Conservation (phyloP, 2,797 vertebrate genomes). For the Coluber constrictor region DNA sequence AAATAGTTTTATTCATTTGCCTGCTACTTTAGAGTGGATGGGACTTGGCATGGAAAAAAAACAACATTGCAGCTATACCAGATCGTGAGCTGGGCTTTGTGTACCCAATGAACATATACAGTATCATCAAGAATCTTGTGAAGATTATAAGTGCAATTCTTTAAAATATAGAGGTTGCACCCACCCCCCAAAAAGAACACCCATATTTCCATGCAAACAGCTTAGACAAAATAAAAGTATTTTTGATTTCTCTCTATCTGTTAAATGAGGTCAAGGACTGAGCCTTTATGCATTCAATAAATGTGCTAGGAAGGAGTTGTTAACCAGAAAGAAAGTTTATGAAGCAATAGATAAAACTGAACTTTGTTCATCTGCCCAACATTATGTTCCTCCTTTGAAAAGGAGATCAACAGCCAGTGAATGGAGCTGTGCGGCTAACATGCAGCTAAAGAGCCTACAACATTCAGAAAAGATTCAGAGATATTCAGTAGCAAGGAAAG, state of each 20-base stretch:
- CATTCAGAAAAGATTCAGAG: background rate
- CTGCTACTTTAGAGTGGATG: background rate
- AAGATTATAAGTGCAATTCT: conserved; percentile 30
- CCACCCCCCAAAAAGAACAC: accelerated
- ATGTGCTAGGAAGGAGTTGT: background rate
- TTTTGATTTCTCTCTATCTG: conserved; percentile 19
- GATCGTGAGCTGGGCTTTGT: conserved; percentile 12
- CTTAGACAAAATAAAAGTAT: accelerated
- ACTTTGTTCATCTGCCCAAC: background rate
- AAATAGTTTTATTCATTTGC: background rate
- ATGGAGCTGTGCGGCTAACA: background rate
- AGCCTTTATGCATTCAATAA: conserved; percentile 37
- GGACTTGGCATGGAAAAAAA: conserved; percentile 9
- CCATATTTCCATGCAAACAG: background rate
- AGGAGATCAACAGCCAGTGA: background rate
- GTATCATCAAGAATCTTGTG: conserved; percentile 42
- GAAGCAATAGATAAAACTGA: conserved; percentile 19
- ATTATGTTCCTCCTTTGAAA: background rate
- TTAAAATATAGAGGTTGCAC: conserved; percentile 51
- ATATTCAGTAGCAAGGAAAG: background rate
- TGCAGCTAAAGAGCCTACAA: background rate
- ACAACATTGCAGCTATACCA: conserved; percentile 33
- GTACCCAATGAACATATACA: background rate
- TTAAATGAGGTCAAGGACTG: conserved; percentile 53
- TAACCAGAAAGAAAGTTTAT: conserved; percentile 34